phyloP scores from a whole-genome alignment of 2,113 vertebrate genomes.

The Grantiella picta region DNA sequence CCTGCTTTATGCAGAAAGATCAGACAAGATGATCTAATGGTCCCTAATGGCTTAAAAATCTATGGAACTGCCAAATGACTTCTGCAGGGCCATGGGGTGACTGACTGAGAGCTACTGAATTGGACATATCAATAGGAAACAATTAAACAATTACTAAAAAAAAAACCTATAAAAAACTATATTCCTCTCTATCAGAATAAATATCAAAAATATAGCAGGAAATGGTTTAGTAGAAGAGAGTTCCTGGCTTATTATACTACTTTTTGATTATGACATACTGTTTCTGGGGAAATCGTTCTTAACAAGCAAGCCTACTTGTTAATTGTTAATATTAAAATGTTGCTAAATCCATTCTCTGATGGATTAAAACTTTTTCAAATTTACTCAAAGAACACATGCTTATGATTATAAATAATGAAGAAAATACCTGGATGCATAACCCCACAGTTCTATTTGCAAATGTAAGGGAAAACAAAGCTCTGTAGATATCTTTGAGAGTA shows the following conservation, averaged over 20 bases:
- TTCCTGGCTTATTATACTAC: not conserved
- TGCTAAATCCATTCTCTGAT: not conserved
- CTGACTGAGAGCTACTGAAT: not conserved
- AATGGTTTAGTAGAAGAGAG: not conserved
- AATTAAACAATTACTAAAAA: not conserved
- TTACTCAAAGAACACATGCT: not conserved
- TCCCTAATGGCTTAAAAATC: constrained; percentile 24
- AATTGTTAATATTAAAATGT: not conserved
- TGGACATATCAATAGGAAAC: not conserved
- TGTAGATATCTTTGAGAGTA: not conserved
- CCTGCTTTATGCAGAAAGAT: not conserved
- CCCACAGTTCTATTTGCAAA: not conserved
- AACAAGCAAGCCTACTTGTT: not conserved
- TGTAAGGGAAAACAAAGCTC: not conserved
- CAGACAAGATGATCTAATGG: not conserved
- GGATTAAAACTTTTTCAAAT: not conserved
- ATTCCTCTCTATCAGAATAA: not conserved
- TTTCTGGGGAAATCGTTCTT: not conserved
- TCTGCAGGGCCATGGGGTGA: not conserved
- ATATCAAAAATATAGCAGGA: not conserved
- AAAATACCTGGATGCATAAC: not conserved
- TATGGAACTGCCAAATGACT: not conserved
- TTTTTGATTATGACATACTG: not conserved
- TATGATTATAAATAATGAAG: not conserved
- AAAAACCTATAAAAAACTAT: no score